Base-by-base conservation (phyloP, 2,888 invertebrate species). In the Dryomyza anilis region DNA sequence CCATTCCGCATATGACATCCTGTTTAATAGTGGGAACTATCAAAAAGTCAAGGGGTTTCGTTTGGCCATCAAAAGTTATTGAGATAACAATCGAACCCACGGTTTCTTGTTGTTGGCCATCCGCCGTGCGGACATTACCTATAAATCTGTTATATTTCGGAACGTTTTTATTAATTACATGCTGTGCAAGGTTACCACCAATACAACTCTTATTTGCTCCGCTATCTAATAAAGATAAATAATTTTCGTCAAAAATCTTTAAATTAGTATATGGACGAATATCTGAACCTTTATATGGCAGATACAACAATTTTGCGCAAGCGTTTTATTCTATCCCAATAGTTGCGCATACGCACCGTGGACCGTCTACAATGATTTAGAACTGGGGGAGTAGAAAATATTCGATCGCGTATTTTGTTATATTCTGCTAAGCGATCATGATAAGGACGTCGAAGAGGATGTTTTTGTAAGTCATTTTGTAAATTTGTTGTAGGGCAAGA, bases 1-100 rank as follows among this genome's bases (percentile, higher is more conserved):
- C 57, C 27, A 57, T 57, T 16, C 57, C 57, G 43, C 57, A 57
- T 3, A 57, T 57, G 5, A 57, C n/a, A 8, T 45, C 21, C 43
- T 57, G 57, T 3, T 23, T 27, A 27, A 52, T 2, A 1, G 52
- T 27, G 4, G 52, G 52, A 4, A 52, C 27, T 1, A 52, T 1
- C 3, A 52, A 10, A 52, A 52, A 52, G 3, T 52, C 52, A 2
- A 52, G 3, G 1, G 1, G 3, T 27, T 3, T 27, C 6, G 29
- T 52, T 27, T 1, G 12, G 8, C 8, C n/a, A 1, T n/a, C 14
- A 29, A n/a, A 52, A n/a, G 10, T 52, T 1, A 52, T 10, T 6
- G 21, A 3, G 10, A 46, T 21, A 52, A n/a, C 4, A 43, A 57
- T 23, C n/a, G 21, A n/a, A 12, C 57, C 57, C 25, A 8, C 39